These are phyloP conservation scores for Petrolisthes cinctipes DNA, from an alignment of 2,888 invertebrate genomes.

Conservation along the genomic window DNA sequence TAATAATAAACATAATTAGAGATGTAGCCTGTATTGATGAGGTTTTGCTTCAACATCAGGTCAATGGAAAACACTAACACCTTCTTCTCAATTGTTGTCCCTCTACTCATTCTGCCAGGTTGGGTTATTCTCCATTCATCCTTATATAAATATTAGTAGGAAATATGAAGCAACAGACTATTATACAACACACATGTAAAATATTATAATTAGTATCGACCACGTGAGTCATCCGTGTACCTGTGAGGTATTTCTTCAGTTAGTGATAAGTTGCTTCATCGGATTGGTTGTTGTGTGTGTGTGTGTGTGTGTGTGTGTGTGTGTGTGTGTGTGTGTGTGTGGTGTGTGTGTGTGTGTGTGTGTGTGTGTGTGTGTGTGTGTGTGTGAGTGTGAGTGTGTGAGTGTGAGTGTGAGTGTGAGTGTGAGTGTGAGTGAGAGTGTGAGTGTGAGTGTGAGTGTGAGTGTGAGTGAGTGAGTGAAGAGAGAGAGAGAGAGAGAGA, in stretches of 20 bases:
- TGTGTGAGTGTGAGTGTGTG: neutral
- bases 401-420: constrained; percentile 11
- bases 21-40: neutral
- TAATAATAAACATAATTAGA: constrained; percentile 16
- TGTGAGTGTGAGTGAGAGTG: neutral
- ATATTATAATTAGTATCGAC: neutral
- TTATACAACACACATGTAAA: too few relatives aligned
- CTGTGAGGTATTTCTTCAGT: too few relatives aligned
- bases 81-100: too few relatives aligned
- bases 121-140: too few relatives aligned
- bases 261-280: neutral
- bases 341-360: neutral
- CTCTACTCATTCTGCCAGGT: too few relatives aligned
- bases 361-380: constrained; percentile 1
- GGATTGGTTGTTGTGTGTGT: neutral
- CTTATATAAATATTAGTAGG: neutral
- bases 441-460: constrained; percentile 7
- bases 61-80: too few relatives aligned
- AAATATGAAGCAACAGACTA: neutral
- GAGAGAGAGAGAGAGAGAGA: constrained; percentile 3
- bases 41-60: too few relatives aligned
- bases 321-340: constrained; percentile 12
- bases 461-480: neutral
- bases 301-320: constrained; percentile 8
- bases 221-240: neutral